phyloP scores from a whole-genome alignment of 2,113 vertebrate species.

The Podiceps cristatus region DNA sequence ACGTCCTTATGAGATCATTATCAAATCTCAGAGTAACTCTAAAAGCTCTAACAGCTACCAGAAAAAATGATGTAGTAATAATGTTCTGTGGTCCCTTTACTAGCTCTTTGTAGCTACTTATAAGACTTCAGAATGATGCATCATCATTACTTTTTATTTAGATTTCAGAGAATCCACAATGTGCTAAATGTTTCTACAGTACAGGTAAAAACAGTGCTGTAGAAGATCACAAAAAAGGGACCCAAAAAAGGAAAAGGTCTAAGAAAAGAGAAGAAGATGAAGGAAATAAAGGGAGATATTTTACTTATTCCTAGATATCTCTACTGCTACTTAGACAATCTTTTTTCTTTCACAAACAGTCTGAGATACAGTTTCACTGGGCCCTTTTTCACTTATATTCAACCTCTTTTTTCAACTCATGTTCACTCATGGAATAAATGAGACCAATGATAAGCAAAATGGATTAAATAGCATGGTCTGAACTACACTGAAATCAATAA shows the following conservation, averaged over 20 bases:
- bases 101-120: neutral
- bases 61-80: neutral
- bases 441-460: constrained; percentile 31
- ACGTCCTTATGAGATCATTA: neutral
- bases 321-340: neutral
- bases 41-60: neutral
- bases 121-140: neutral
- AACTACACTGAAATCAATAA: constrained; percentile 28
- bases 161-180: neutral
- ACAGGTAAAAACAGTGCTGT: neutral
- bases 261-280: neutral
- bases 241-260: neutral
- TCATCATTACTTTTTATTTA: neutral
- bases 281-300: neutral
- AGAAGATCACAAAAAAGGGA: no score
- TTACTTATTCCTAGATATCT: neutral
- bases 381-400: neutral
- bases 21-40: neutral
- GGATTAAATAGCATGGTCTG: constrained; percentile 41
- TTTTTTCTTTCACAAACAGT: neutral
- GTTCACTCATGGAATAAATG: constrained; percentile 36
- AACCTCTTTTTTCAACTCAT: neutral
- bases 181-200: neutral
- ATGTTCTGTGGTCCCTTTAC: neutral
- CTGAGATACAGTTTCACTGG: neutral